Evolutionary conservation across 2,888 invertebrate genomes (phyloP), one percentile per base, ranked within the genome.

Genomic region (Drosophila antonietae): DNA sequence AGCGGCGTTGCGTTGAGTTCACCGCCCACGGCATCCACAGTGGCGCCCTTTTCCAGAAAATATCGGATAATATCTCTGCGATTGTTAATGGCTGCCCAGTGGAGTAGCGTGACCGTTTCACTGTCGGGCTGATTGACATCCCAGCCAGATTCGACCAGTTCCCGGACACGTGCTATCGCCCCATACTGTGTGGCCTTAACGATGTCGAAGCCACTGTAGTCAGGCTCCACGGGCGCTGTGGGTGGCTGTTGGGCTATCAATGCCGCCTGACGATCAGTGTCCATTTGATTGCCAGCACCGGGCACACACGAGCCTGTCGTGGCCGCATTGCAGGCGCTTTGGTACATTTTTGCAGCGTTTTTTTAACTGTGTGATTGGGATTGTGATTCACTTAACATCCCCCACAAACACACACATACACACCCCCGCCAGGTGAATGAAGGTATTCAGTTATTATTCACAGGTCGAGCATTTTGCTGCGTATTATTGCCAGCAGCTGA

Each of bases 61-160:
- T 96, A 98, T 89, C 95, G 95, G 67, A 98, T 97, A 83, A 99
- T 97, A 88, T 99, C 98, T 80, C 96, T 95, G 65, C 99, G 95
- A 94, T 99, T 99, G 93, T 99, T 99, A 91, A 99, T 99, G 20
- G 99, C 97, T 43, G 99, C 99, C 99, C 99, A 99, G 93, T 99
- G 99, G n/a, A 99, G 94, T 58, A 99, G 93, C 3, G 98, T 98
- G 63, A 99, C 99, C 56, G 98, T 98, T 93, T 99, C 99, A 79
- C 95, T 94, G 93, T 99, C 99, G 52, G 98, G 96, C 91, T 97
- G 96, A 93, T 99, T 99, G 15, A 99, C 98, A 93, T 98, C 97
- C 93, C 96, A 97, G 2, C 99, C 99, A 44, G 96, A 95, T 90
- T 99, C 98, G 6, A 99, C 95, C 37, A 99, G 94, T 92, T 98